These are phyloP conservation scores for Eilema caniola DNA, from an alignment of 2,888 invertebrate species.

Conservation along the genomic window DNA sequence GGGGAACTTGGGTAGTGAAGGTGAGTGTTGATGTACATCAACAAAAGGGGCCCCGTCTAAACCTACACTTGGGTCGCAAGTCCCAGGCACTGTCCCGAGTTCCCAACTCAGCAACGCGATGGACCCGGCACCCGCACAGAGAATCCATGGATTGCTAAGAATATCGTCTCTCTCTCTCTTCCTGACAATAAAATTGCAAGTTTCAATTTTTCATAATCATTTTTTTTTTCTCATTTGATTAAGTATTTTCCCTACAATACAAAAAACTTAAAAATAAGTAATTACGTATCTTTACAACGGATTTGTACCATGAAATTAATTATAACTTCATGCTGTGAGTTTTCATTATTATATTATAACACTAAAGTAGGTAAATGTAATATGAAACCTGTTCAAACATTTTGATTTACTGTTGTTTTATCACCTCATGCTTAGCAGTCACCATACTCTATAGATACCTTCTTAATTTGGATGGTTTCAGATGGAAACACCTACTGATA, in stretches of 20 bases:
- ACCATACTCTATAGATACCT: not conserved
- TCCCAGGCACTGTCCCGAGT: no score
- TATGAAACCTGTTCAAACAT: not conserved
- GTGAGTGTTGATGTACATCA: no score
- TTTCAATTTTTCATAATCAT: slow-evolving; percentile 5
- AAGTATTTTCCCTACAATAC: not conserved
- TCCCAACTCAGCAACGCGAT: no score
- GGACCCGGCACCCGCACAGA: no score
- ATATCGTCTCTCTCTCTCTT: no score
- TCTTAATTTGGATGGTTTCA: no score
- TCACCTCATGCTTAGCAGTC: no score
- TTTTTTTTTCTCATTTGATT: slow-evolving; percentile 11
- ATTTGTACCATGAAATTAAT: slow-evolving; percentile 24
- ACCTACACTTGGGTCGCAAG: no score
- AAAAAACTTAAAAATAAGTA: slow-evolving; percentile 13
- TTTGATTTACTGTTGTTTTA: not conserved
- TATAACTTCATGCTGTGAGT: slow-evolving; percentile 14
- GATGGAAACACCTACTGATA: not conserved
- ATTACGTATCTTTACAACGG: not conserved
- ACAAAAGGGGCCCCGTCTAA: no score
- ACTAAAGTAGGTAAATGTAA: not conserved
- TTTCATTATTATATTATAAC: slow-evolving; percentile 15
- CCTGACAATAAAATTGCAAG: not conserved
- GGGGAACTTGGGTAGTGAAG: no score
- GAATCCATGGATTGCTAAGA: no score